Evolutionary conservation across 2,797 vertebrate genomes (phyloP), one percentile per base, ranked within the genome.

Genomic region (Cephalopachus bancanus): DNA sequence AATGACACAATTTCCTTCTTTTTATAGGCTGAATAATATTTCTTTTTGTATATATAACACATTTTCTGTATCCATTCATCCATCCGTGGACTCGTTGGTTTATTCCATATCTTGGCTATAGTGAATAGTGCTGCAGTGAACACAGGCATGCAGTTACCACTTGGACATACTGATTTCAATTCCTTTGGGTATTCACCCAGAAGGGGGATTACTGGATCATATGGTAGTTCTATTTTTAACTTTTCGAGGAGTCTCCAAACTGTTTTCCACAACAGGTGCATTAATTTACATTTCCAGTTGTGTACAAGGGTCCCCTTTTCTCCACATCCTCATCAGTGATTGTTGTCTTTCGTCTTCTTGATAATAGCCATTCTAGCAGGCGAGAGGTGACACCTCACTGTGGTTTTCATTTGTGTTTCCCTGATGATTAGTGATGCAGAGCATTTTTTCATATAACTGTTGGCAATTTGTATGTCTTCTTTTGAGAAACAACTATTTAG

Each of bases 1-100:
- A 62, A 81, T 37, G 37, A 62, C 57, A 81, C 57, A 19, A 37
- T 37, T 59, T 75, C 49, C 24, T 17, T 55, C 16, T 60, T 81
- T 44, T 37, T 37, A 51, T n/a, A 65, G 19, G 62, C 19, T 17
- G 1, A 6, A 9, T 78, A 72, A 14, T 72, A 60, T 44, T 71
- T 19, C 53, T 2, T 44, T 9, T 2, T 44, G 7, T 11, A 1
- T 44, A 30, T 2, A 44, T 33, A 19, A 2, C 64, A 7, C 24
- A 37, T 53, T 65, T 60, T 53, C 72, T 60, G 16, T n/a, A 8
- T 14, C 5, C 24, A n/a, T 7, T 57, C 28, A 76, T 55, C 51
- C n/a, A 26, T 1, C 26, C 7, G 0, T 10, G n/a, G 7, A 62
- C 64, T 28, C 2, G 0, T 24, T 7, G 75, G n/a, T 44, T 16